Evolutionary conservation across 2,113 vertebrate species (phyloP), one percentile per base, ranked within the genome.

Genomic region (Stigmatopora nigra): DNA sequence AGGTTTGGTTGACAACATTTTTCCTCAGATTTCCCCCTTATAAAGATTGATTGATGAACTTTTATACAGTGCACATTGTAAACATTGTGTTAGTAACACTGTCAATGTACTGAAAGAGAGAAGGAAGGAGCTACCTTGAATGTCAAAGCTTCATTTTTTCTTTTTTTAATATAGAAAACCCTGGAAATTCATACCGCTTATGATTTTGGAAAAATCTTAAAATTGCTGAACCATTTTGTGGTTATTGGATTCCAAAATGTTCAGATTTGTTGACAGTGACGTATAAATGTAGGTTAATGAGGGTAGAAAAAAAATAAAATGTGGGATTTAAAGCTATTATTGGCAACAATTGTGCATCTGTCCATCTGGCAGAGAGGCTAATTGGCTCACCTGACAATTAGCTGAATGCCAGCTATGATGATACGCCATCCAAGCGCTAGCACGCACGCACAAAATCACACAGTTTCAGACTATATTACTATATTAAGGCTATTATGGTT

Each of bases 261-360:
- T 31, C 25, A 31, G 25, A 31, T 31, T 2, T 31, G 25, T 31
- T 3, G 25, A 31, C 25, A 31, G 25, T 31, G 25, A 3, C 9
- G 7, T 7, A 1, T 41, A 41, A 8, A 41, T 41, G 9, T 41
- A 41, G 38, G 9, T 41, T 41, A 41, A 41, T 7, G 5, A 41
- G 38, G 6, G 38, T 41, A 10, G 9, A 41, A 41, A 41, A 41
- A 41, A 41, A 1, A 41, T 41, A 3, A 41, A 7, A 41, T 41
- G 38, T 41, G 9, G 38, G 38, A 1, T 41, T 41, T 84, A 80
- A 77, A 79, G 78, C 71, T 68, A 72, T 78, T 74, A 73, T 80
- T 82, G 75, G 63, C 66, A 59, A 71, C 67, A 74, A 61, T 67
- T 60, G 67, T 41, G 73, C 45, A 70, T 57, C 65, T 45, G 66